Percentiles rank a stretch among this genome's conserved stretches.
These are phyloP conservation scores for Coreius guichenoti DNA, from an alignment of 2,797 vertebrate species.

Conservation along the genomic window DNA sequence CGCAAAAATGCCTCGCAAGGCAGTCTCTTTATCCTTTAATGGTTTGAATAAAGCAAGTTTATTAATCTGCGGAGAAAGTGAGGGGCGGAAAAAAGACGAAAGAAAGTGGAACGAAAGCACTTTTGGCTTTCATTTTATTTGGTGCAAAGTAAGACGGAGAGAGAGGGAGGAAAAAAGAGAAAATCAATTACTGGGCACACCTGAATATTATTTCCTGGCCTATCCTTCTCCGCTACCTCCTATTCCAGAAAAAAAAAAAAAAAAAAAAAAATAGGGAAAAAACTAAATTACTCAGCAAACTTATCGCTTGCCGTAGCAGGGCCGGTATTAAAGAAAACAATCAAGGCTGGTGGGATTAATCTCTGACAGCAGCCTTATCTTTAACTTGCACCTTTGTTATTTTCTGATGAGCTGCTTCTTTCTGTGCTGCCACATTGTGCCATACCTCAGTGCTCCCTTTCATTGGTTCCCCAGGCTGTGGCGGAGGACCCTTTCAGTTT, in stretches of 20 bases:
- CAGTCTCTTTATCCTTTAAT: constrained; percentile 74
- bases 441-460: constrained; percentile 99
- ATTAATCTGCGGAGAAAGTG: constrained; percentile 74
- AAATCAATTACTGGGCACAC: constrained; percentile 99
- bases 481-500: constrained; percentile 98
- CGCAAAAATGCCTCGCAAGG: constrained; percentile 78
- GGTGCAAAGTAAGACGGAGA: constrained; percentile 53
- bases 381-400: constrained; percentile 99
- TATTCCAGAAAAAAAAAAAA: constrained; percentile 27
- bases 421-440: constrained; percentile 91
- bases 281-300: constrained; percentile 99
- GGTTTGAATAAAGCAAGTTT: constrained; percentile 82
- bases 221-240: constrained; percentile 68
- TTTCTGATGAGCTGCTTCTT: constrained; percentile 99
- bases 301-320: constrained; percentile 99
- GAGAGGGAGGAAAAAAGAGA: constrained; percentile 44
- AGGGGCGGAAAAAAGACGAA: constrained; percentile 39
- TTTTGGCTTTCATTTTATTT: constrained; percentile 58
- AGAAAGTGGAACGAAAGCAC: constrained; percentile 63
- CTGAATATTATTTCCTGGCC: constrained; percentile 99
- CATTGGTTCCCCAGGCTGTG: constrained; percentile 95
- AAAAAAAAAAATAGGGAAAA: constrained; percentile 56
- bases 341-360: constrained; percentile 99
- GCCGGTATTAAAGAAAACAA: constrained; percentile 99
- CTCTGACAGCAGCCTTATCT: constrained; percentile 99